Evolutionary conservation across 2,113 vertebrate species (phyloP), one percentile per base, ranked within the genome.

Genomic region (Ophthalmotilapia sp.): DNA sequence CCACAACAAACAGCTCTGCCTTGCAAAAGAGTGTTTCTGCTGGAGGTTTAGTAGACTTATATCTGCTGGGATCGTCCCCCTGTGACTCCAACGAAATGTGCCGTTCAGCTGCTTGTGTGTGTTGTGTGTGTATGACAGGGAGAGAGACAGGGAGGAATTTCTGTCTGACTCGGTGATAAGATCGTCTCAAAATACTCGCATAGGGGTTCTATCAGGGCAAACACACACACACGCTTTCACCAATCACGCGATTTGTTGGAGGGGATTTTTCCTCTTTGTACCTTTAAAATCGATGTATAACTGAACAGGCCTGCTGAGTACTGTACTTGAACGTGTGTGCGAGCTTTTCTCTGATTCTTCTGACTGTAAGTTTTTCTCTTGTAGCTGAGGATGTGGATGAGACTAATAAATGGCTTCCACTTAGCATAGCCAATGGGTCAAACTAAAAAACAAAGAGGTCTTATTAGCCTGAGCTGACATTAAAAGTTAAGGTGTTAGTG

Each of bases 91-190:
- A 38, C 51, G 65, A 90, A 81, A 90, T 55, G 53, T 81, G 89
- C 49, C 79, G 85, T 89, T 93, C 88, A 85, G 49, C 80, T 90
- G 87, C 81, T 83, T 90, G 55, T 91, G 79, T 47, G 79, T 60
- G 42, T 45, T 83, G 73, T 87, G 70, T 68, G 56, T 73, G 85
- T 75, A 62, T 79, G 85, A 83, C 51, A 53, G 79, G 49, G 75
- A 82, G 75, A 82, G 80, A 90, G 85, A 88, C 23, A 85, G 84
- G 58, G 90, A 93, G 91, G 93, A 94, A 94, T 94, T 90, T 93
- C 87, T 89, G 83, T 91, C 90, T 91, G 87, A 90, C 89, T 93
- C 40, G 2, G 83, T 89, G 95, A 95, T 96, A 96, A 94, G 90
- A 95, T 95, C 92, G 58, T 92, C 90, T 93, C 90, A 70, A 86